Percentiles rank a stretch among this genome's conserved stretches.
These are phyloP conservation scores for Ommatoiulus sabulosus DNA, from an alignment of 2,888 invertebrate species.

Conservation along the genomic window DNA sequence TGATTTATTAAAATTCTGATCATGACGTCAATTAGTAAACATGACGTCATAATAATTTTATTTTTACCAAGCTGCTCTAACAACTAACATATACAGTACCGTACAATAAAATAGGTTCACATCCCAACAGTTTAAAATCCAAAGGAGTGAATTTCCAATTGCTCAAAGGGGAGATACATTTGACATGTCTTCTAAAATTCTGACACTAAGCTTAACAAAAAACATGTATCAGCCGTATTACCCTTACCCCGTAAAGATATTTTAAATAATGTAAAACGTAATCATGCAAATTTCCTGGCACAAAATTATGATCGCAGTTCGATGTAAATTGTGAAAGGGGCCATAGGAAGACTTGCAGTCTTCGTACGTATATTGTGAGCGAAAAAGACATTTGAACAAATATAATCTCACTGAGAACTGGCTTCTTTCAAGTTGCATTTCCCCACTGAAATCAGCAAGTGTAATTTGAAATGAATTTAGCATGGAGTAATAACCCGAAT, in stretches of 20 bases:
- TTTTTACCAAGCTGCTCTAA: no score
- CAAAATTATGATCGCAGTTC: not conserved
- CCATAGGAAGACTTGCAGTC: not conserved
- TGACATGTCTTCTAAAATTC: no score
- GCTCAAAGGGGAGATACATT: no score
- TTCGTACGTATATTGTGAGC: not conserved
- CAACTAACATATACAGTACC: no score
- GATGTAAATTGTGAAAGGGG: not conserved
- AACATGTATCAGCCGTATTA: not conserved
- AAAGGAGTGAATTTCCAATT: no score
- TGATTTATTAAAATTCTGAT: no score
- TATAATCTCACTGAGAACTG: not conserved
- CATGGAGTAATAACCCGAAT: not conserved
- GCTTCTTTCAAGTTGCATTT: not conserved
- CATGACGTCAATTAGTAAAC: no score
- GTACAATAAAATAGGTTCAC: no score
- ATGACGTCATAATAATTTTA: no score
- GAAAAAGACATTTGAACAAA: not conserved
- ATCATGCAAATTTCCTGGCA: not conserved
- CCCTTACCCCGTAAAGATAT: not conserved
- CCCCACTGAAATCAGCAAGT: slow-evolving; percentile 1
- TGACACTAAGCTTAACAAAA: no score
- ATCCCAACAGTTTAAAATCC: no score
- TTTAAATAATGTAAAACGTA: not conserved
- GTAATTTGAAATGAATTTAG: slow-evolving; percentile 10